A percentile compares a stretch with the other conserved stretches of the same genome.
Evolutionary conservation across 2,797 vertebrate genomes (phyloP).

Genomic region (Phaenicophaeus curvirostris): DNA sequence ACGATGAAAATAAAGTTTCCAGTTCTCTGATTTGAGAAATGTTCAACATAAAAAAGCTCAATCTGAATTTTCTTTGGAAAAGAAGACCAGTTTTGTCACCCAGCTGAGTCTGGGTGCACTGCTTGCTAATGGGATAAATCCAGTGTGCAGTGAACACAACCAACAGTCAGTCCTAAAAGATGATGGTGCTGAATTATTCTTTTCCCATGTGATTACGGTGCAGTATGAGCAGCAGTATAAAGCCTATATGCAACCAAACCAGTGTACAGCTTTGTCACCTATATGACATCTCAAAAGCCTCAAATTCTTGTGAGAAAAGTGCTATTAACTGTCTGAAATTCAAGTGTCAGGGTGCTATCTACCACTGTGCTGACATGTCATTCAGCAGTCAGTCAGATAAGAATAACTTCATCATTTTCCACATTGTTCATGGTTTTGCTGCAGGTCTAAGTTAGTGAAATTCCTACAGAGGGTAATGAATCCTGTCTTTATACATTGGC

Average conservation of each 20-base stretch:
- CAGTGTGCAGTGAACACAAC: not conserved
- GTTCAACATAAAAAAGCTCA: not conserved
- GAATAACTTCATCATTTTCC: not conserved
- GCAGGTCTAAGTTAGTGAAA: not conserved
- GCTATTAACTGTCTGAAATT: not conserved
- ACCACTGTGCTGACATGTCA: not conserved
- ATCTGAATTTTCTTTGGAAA: not conserved
- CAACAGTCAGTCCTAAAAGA: not conserved
- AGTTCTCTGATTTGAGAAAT: not conserved
- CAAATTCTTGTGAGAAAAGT: not conserved
- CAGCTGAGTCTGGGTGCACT: fast-evolving
- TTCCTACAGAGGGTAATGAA: not conserved
- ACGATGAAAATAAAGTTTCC: not conserved
- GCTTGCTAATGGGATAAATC: not conserved
- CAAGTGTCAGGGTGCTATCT: not conserved
- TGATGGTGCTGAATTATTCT: not conserved
- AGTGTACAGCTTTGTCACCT: not conserved
- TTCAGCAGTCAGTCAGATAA: not conserved
- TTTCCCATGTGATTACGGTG: not conserved
- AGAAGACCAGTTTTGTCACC: not conserved
- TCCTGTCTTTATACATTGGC: not conserved
- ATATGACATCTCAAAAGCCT: not conserved
- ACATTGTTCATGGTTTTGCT: not conserved
- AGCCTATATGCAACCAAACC: not conserved
- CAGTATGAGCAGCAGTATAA: not conserved